A percentile compares a stretch with the other conserved stretches of the same genome.
phyloP scores from a whole-genome alignment of 1,140 invertebrate species.

The Lasaia peninsularis region DNA sequence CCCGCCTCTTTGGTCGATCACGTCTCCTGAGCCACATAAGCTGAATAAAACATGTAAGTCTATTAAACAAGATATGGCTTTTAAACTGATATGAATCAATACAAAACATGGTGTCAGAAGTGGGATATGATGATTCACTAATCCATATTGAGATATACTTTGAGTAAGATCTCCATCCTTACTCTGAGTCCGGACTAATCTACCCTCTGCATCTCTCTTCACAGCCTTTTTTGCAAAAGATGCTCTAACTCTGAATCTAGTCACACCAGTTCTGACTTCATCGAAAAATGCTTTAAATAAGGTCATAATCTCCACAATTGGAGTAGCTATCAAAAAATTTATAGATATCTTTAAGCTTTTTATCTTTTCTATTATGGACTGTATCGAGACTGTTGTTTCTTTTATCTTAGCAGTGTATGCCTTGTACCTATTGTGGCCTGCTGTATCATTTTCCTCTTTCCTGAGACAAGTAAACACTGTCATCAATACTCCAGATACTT shows the following conservation, averaged over 20 bases:
- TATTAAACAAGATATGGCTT: too few relatives aligned
- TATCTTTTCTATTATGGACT: neutral
- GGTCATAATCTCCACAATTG: neutral
- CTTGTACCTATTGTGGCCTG: neutral
- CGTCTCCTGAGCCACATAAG: too few relatives aligned
- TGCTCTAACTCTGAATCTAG: slow-evolving; percentile 16
- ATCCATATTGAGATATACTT: slow-evolving; percentile 25
- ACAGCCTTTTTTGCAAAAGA: slow-evolving; percentile 14
- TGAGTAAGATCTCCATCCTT: slow-evolving; percentile 18
- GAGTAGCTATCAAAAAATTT: neutral
- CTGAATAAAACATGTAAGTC: too few relatives aligned
- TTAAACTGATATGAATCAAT: too few relatives aligned
- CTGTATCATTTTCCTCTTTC: neutral
- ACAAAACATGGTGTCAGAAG: too few relatives aligned
- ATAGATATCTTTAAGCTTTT: neutral
- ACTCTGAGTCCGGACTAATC: neutral
- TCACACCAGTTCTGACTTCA: slow-evolving; percentile 22
- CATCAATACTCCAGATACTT: neutral
- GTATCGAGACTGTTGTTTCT: neutral
- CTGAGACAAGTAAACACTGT: slow-evolving; percentile 6
- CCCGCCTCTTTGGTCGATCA: too few relatives aligned
- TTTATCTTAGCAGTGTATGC: neutral
- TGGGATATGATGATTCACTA: slow-evolving; percentile 26
- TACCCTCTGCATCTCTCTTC: slow-evolving; percentile 13
- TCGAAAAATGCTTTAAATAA: neutral